These are phyloP conservation scores for Julus scandinavius DNA, from an alignment of 2,888 invertebrate genomes.

Conservation along the genomic window DNA sequence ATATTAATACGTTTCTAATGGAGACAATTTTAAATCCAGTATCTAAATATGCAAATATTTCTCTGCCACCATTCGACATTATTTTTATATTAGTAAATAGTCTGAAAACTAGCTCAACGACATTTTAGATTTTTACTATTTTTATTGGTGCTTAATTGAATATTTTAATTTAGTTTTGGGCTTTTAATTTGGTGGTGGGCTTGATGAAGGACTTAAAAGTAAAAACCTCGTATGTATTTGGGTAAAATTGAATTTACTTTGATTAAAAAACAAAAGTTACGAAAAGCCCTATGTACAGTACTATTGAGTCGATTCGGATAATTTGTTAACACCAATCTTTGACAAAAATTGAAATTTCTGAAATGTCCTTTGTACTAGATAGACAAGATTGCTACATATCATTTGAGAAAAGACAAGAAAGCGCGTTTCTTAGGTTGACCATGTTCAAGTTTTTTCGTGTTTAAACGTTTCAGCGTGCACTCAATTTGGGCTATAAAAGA, in stretches of 20 bases:
- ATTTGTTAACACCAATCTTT: no score
- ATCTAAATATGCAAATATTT: not conserved
- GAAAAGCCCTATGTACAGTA: no score
- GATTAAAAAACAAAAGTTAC: no score
- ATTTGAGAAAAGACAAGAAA: no score
- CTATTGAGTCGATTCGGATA: no score
- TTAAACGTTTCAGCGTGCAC: not conserved
- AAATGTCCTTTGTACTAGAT: no score
- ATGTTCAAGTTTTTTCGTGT: not conserved
- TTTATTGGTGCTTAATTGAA: not conserved
- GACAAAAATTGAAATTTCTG: no score
- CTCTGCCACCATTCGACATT: not conserved
- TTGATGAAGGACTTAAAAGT: not conserved
- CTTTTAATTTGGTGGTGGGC: not conserved
- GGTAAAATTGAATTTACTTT: no score
- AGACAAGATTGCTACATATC: no score
- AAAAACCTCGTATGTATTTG: no score
- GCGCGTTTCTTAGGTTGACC: no score
- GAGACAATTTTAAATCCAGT: not conserved
- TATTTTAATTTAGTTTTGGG: not conserved
- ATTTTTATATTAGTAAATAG: not conserved
- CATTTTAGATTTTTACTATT: not conserved
- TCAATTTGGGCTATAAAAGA: not conserved
- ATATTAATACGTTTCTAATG: not conserved
- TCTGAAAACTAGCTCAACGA: not conserved